Conservation (phyloP, 2,797 vertebrate species). For the Coracias cyanogaster region DNA sequence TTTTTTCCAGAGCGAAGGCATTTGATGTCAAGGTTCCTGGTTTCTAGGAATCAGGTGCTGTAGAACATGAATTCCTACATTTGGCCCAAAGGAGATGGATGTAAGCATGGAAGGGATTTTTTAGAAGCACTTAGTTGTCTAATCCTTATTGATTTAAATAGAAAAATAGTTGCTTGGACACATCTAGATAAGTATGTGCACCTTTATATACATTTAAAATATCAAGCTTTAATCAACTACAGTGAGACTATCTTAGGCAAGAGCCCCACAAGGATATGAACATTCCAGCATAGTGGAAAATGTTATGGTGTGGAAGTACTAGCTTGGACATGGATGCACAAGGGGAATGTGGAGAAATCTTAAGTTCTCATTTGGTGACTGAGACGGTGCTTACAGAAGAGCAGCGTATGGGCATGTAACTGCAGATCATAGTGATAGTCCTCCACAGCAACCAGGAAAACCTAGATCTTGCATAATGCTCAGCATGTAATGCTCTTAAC, state of each 20-base stretch:
- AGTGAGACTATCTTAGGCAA: not conserved
- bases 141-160: not conserved
- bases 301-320: not conserved
- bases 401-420: not conserved
- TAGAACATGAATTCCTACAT: not conserved
- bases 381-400: not conserved
- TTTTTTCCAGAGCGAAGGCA: not conserved
- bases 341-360: not conserved
- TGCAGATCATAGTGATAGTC: not conserved
- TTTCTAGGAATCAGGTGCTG: not conserved
- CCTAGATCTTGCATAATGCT: not conserved
- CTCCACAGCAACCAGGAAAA: not conserved
- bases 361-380: not conserved
- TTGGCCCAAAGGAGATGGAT: not conserved
- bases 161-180: not conserved
- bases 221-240: not conserved
- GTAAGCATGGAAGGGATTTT: not conserved
- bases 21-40: not conserved
- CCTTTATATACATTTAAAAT: not conserved
- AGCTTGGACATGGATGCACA: fast-evolving
- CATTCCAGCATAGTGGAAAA: not conserved
- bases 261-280: no score
- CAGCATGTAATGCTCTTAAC: not conserved
- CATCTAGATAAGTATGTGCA: not conserved
- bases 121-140: not conserved